Conservation (phyloP, 2,888 invertebrate species). For the Pandemis corylana region DNA sequence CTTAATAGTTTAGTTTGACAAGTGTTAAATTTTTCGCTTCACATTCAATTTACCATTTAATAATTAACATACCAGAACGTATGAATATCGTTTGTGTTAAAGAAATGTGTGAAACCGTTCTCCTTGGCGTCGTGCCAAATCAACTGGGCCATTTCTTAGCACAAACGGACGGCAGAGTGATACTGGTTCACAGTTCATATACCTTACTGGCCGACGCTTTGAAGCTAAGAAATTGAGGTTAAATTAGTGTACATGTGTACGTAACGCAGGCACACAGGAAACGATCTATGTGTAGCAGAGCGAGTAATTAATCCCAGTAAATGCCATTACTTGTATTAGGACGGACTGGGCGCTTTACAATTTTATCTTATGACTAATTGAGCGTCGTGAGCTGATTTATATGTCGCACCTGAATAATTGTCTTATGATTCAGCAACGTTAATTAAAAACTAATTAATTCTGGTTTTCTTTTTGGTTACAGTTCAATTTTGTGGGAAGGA, state of each 20-base stretch:
- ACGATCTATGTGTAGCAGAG: slow-evolving; percentile 71
- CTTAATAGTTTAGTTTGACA: slow-evolving; percentile 71
- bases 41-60: slow-evolving; percentile 70
- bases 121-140: slow-evolving; percentile 69
- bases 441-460: background rate
- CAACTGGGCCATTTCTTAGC: slow-evolving; percentile 74
- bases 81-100: slow-evolving; percentile 65
- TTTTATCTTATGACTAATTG: slow-evolving; percentile 36
- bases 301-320: slow-evolving; percentile 75
- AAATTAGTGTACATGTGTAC: slow-evolving; percentile 59
- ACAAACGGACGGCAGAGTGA: slow-evolving; percentile 68
- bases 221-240: slow-evolving; percentile 76
- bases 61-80: slow-evolving; percentile 56
- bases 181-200: slow-evolving; percentile 79
- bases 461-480: slow-evolving; percentile 85
- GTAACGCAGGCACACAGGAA: slow-evolving; percentile 61
- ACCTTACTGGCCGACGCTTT: slow-evolving; percentile 74
- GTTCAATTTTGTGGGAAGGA: slow-evolving; percentile 99
- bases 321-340: slow-evolving; percentile 61
- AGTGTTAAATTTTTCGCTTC: slow-evolving; percentile 70
- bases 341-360: slow-evolving; percentile 36
- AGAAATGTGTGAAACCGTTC: slow-evolving; percentile 57
- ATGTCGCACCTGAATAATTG: slow-evolving; percentile 12
- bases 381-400: slow-evolving; percentile 13
- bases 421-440: slow-evolving; percentile 1